Base-by-base conservation (phyloP, 2,113 vertebrate genomes). In the Rousettus leschenaultii region DNA sequence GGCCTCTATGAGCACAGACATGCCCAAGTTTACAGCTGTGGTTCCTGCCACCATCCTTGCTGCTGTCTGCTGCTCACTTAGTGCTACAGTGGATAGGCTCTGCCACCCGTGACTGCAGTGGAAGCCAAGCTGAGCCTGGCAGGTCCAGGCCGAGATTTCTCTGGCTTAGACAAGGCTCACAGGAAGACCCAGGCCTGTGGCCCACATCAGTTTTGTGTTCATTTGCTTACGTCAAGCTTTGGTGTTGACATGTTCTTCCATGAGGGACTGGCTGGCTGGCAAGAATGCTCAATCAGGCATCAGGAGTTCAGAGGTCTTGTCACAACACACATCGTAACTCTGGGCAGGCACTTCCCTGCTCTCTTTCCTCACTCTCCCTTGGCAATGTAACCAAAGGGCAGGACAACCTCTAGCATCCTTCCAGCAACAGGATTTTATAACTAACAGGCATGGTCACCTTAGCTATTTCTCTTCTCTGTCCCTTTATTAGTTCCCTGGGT, bases 401-500 rank as follows among this genome's bases (percentile, higher is more conserved):
- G 40, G 66, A 68, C 80, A 97, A 74, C 91, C 88, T 90, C 91
- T 15, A 61, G 43, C 21, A 65, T 63, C 80, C 43, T 71, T 51
- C 35, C 55, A 63, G 75, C 43, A 35, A 10, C 3, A 7, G 35
- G 35, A 53, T 94, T 97, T 95, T 86, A 91, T 28, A 96, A 80
- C 70, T 86, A 70, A 3, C 22, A 86, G 95, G 40, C 45, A 0
- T 78, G 82, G 82, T 90, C 87, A 65, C 74, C 43, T 74, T 73
- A 30, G 66, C 78, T 80, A 26, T 89, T 91, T 89, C 82, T 96
- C 85, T 95, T 70, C 55, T 92, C 71, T 83, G 55, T 89, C 86
- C 85, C 91, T 96, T 89, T 79, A 77, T 80, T 63, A 24, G 38
- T 63, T 74, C 71, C 53, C 88, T 91, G 91, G 94, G 96, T 97